Evolutionary conservation across 1,140 invertebrate species (phyloP), one percentile per base, ranked within the genome.

Genomic region (Ganaspis sp.): DNA sequence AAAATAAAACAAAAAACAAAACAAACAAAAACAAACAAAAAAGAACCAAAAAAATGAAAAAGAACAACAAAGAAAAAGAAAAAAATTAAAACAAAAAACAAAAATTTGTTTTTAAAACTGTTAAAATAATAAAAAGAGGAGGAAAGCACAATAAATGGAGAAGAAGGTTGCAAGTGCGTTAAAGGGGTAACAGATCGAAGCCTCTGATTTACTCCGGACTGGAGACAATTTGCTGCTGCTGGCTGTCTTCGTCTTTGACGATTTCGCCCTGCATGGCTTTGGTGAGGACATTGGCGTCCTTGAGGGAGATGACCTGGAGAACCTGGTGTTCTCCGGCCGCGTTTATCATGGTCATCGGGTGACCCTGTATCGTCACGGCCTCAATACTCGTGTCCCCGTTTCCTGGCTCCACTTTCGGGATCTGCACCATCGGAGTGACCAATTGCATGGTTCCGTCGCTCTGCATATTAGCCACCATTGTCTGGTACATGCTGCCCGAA

Each of bases 401-500:
- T 94, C 95, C 91, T 93, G 93, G 81, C 89, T 93, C 84, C 72
- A 92, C 92, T 83, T 94, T 94, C 26, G 94, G 93, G 87, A 97
- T 95, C 92, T 96, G 95, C 84, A 97, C 95, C 88, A 95, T 93
- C 72, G 95, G 96, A 74, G 95, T 94, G 21, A 96, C 93, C 87
- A 96, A 96, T 88, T 93, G 93, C 84, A 97, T 95, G 26, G 95
- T 95, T 73, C 95, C 95, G 83, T 96, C 94, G 84, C 94, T 94
- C 89, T 97, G 96, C 86, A 98, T 97, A 88, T 97, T 97, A 26
- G 97, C 96, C 84, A 98, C 96, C 92, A 99, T 97, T 49, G 97
- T 97, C 91, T 99, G 98, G 92, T 99, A 99, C 96, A 99, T 98
- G 74, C 96, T 97, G 42, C 96, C 96, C 26, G 97, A 96, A 70